Percentiles rank a stretch among this genome's conserved stretches.
Conservation (phyloP, 2,797 vertebrate species). For the Megalops cyprinoides region DNA sequence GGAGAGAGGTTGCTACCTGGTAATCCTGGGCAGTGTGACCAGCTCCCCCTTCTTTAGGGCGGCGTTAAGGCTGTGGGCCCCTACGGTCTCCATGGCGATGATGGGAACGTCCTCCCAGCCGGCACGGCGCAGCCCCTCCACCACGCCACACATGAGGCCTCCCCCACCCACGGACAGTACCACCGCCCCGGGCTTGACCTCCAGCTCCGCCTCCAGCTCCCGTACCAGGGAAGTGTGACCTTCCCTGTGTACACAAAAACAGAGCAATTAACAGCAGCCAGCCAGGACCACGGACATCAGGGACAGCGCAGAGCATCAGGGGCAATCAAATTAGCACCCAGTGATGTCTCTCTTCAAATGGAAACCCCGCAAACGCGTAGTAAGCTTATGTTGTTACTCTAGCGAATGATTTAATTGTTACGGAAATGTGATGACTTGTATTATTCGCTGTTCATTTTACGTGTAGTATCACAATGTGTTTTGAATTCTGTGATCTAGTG, state of each 20-base stretch:
- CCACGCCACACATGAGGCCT: constrained; percentile 84
- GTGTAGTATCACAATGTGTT: too few species aligned
- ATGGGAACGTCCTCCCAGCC: constrained; percentile 85
- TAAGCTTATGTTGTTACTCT: too few species aligned
- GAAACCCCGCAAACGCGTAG: too few species aligned
- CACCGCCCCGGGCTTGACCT: constrained; percentile 78
- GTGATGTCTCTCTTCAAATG: too few species aligned
- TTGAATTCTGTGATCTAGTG: too few species aligned
- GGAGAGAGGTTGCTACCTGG: constrained; percentile 73
- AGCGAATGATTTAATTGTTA: too few species aligned
- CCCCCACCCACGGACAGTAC: constrained; percentile 88
- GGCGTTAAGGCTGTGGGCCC: constrained; percentile 83
- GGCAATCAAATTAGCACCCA: not conserved
- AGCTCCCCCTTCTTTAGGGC: constrained; percentile 77
- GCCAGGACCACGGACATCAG: constrained; percentile 17
- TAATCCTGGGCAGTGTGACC: constrained; percentile 83
- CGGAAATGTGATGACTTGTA: too few species aligned
- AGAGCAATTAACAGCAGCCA: not conserved
- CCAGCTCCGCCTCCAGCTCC: constrained; percentile 79
- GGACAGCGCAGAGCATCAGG: not conserved
- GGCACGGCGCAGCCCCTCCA: constrained; percentile 78
- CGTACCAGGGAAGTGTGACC: constrained; percentile 81
- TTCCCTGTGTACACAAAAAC: constrained; percentile 72
- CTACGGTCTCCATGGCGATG: constrained; percentile 84
- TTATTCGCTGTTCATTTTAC: too few species aligned